Evolutionary conservation across 2,888 invertebrate genomes (phyloP).

Genomic region (Philopedon plagiatum): DNA sequence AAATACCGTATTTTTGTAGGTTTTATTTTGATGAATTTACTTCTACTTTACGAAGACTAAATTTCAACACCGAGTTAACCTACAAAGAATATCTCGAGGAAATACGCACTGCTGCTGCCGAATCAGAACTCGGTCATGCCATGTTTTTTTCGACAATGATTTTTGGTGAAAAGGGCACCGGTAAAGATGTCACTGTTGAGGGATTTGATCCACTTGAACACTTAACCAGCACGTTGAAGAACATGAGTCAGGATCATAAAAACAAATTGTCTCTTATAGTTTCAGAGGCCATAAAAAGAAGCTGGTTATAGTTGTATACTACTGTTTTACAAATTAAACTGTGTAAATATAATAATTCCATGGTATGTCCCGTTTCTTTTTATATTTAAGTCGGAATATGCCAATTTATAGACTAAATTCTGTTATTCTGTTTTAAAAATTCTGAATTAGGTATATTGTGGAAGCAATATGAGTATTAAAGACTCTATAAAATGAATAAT

Average conservation of each 20-base stretch:
- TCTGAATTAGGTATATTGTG: too few relatives aligned
- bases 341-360: too few relatives aligned
- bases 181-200: slow-evolving; percentile 5
- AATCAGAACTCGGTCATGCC: slow-evolving; percentile 2
- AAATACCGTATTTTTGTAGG: slow-evolving; percentile 13
- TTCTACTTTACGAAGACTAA: background rate
- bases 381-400: too few relatives aligned
- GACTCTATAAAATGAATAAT: too few relatives aligned
- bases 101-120: background rate
- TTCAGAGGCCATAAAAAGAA: slow-evolving; percentile 8
- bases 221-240: slow-evolving; percentile 1
- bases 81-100: slow-evolving; percentile 16
- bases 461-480: too few relatives aligned
- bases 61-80: slow-evolving; percentile 3
- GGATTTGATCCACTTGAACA: background rate
- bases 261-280: slow-evolving; percentile 7
- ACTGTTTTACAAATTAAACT: too few relatives aligned
- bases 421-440: too few relatives aligned
- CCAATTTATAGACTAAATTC: too few relatives aligned
- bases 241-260: slow-evolving; percentile 12
- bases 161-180: slow-evolving; percentile 10
- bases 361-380: too few relatives aligned
- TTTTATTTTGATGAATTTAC: slow-evolving; percentile 22
- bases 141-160: background rate
- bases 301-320: background rate